Conservation (phyloP, 2,888 invertebrate genomes). For the Xylota sylvarum region DNA sequence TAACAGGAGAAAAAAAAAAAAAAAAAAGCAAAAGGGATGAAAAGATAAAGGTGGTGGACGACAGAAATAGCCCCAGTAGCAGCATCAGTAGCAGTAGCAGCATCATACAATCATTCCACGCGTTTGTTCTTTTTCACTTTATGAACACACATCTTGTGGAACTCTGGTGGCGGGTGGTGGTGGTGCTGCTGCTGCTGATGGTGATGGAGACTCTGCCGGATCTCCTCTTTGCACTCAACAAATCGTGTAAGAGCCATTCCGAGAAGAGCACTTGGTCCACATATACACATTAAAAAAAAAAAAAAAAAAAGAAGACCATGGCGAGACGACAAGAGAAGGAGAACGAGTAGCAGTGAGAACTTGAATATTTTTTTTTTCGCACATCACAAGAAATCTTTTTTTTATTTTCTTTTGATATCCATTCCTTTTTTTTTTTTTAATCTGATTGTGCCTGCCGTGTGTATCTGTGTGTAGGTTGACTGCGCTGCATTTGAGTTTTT, state of each 20-base stretch:
- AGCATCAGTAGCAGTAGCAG: slow-evolving; percentile 21
- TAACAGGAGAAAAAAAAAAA: slow-evolving; percentile 2
- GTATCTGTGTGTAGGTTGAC: slow-evolving; percentile 23
- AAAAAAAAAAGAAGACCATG: slow-evolving; percentile 34
- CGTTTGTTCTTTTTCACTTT: slow-evolving; percentile 66
- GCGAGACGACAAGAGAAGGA: slow-evolving; percentile 62
- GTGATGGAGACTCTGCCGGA: slow-evolving; percentile 39
- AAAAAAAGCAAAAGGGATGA: slow-evolving; percentile 28
- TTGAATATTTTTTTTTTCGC: slow-evolving; percentile 71
- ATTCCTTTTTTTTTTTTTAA: slow-evolving; percentile 45
- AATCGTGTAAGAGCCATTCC: slow-evolving; percentile 75
- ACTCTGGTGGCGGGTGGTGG: slow-evolving; percentile 30
- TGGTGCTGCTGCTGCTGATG: slow-evolving; percentile 6
- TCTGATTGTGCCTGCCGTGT: slow-evolving; percentile 78
- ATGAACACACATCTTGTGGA: slow-evolving; percentile 64
- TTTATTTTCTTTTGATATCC: slow-evolving; percentile 32
- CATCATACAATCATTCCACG: slow-evolving; percentile 56
- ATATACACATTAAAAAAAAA: slow-evolving; percentile 68
- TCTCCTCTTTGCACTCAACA: slow-evolving; percentile 73
- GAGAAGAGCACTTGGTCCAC: slow-evolving; percentile 74
- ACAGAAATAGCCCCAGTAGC: slow-evolving; percentile 72
- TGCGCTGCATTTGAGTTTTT: slow-evolving; percentile 43
- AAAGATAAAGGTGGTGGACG: slow-evolving; percentile 65
- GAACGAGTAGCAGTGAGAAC: slow-evolving; percentile 56
- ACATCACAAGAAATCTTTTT: slow-evolving; percentile 60